A percentile compares a stretch with the other conserved stretches of the same genome.
Conservation (phyloP, 2,888 invertebrate genomes). For the Troides oblongomaculatus region DNA sequence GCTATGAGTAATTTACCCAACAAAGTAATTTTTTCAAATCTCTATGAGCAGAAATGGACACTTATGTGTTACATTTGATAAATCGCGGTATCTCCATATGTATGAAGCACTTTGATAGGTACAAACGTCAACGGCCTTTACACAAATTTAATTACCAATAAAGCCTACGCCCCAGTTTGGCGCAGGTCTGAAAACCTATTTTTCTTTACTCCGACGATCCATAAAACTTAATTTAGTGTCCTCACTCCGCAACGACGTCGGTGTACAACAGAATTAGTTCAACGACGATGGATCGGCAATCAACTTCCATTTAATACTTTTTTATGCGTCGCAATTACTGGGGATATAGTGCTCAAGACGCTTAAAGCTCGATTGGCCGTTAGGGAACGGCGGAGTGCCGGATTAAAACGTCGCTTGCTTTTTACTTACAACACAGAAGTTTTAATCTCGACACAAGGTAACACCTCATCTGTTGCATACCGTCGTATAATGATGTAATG, state of each 20-base stretch:
- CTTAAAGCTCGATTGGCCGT: too few species aligned
- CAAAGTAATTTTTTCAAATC: too few species aligned
- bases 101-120: background rate
- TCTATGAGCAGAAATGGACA: too few species aligned
- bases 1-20: too few species aligned
- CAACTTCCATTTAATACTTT: background rate
- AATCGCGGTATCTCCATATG: background rate
- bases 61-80: too few species aligned
- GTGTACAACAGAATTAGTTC: background rate
- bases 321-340: background rate
- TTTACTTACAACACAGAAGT: too few species aligned
- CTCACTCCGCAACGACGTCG: background rate
- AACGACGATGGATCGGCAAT: background rate
- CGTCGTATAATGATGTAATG: too few species aligned
- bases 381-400: too few species aligned
- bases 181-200: background rate
- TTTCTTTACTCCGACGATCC: background rate
- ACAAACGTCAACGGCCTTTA: background rate
- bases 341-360: background rate
- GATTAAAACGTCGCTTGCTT: too few species aligned
- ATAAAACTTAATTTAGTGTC: background rate
- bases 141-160: background rate
- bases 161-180: background rate
- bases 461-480: too few species aligned
- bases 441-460: too few species aligned